Conservation (phyloP, 1,140 invertebrate species). For the Pomacea maculata region DNA sequence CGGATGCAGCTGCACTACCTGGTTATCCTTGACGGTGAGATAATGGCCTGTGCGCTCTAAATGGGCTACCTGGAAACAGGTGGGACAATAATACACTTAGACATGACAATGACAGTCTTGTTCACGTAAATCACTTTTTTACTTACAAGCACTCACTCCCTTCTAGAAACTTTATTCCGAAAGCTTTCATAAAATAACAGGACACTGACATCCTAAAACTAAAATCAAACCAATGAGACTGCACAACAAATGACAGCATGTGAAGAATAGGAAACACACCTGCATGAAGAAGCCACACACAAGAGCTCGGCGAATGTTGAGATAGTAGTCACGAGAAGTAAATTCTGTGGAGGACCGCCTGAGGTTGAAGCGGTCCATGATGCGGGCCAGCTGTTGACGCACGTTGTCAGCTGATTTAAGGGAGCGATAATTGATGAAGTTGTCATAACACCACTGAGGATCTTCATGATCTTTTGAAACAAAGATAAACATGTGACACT, state of each 20-base stretch:
- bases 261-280: slow-evolving; percentile 68
- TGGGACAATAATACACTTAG: too few relatives aligned
- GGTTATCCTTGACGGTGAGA: slow-evolving; percentile 98
- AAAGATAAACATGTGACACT: too few relatives aligned
- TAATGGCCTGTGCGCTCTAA: slow-evolving; percentile 96
- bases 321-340: slow-evolving; percentile 97
- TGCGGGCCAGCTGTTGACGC: slow-evolving; percentile 81
- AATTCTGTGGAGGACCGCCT: slow-evolving; percentile 94
- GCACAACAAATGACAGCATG: not conserved
- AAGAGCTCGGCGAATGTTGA: slow-evolving; percentile 97
- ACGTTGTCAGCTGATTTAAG: slow-evolving; percentile 93
- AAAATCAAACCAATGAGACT: not conserved
- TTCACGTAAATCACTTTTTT: not conserved
- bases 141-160: not conserved
- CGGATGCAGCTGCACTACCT: slow-evolving; percentile 97
- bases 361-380: slow-evolving; percentile 93
- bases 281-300: slow-evolving; percentile 99
- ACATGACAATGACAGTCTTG: not conserved
- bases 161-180: not conserved
- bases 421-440: slow-evolving; percentile 98
- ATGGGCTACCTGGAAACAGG: slow-evolving; percentile 81
- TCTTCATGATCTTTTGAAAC: slow-evolving; percentile 76
- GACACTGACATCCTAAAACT: not conserved
- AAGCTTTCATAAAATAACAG: not conserved
- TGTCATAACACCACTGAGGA: slow-evolving; percentile 98